Conservation (phyloP, 2,797 vertebrate genomes). For the Xiphorhynchus erythropygius region DNA sequence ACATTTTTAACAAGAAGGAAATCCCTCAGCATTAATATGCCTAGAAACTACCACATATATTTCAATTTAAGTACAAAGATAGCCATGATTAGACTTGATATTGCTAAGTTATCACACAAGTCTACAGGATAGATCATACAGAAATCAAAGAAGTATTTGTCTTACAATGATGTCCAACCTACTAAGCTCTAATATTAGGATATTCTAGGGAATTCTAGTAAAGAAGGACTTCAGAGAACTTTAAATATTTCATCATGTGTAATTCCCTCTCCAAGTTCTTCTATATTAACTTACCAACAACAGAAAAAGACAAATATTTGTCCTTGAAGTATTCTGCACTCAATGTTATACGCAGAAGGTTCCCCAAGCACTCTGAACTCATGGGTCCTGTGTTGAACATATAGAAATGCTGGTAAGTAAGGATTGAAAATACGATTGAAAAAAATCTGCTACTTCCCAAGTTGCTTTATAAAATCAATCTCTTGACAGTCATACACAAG, state of each 20-base stretch:
- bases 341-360: neutral
- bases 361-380: neutral
- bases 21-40: neutral
- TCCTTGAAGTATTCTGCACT: neutral
- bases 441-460: neutral
- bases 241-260: neutral
- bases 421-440: neutral
- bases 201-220: neutral
- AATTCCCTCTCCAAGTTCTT: neutral
- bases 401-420: neutral
- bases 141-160: neutral
- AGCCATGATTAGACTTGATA: no score
- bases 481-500: neutral
- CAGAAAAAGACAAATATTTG: slow-evolving; percentile 27
- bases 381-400: neutral
- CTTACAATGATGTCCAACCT: neutral
- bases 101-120: neutral
- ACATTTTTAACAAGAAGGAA: neutral
- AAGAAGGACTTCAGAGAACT: neutral
- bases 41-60: accelerated
- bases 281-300: slow-evolving; percentile 51
- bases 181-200: neutral
- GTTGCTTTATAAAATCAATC: neutral
- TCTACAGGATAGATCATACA: accelerated
- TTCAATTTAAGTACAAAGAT: neutral